Evolutionary conservation across 1,140 invertebrate genomes (phyloP).

Genomic region (Batillaria attramentaria): DNA sequence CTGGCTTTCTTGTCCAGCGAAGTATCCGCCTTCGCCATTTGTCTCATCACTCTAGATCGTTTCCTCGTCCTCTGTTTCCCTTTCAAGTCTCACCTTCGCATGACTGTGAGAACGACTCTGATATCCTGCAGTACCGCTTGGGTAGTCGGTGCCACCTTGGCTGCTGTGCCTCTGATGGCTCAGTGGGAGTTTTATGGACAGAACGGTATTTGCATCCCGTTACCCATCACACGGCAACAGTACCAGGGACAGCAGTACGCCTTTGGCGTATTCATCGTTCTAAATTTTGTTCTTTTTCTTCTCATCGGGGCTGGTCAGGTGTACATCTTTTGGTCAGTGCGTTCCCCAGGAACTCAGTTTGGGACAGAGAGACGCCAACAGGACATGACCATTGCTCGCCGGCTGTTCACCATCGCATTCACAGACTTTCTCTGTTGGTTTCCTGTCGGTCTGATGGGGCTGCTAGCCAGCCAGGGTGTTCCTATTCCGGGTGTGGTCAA

Average conservation of each 20-base stretch:
- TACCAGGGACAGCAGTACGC: constrained; percentile 42
- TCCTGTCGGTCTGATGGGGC: constrained; percentile 27
- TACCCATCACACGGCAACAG: constrained; percentile 40
- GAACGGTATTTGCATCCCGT: constrained; percentile 45
- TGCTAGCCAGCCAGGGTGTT: constrained; percentile 38
- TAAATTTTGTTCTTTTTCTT: constrained; percentile 45
- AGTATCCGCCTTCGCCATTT: constrained; percentile 52
- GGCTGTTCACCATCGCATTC: constrained; percentile 36
- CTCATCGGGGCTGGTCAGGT: constrained; percentile 42
- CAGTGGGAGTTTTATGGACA: constrained; percentile 44
- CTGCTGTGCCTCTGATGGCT: constrained; percentile 16
- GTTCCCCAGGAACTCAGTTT: background rate
- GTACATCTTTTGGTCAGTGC: constrained; percentile 40
- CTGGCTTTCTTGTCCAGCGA: constrained; percentile 58
- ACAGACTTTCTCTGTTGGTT: constrained; percentile 41
- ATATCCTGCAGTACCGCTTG: constrained; percentile 19
- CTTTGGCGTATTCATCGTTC: constrained; percentile 42
- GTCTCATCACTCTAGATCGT: constrained; percentile 58
- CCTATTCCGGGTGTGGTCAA: constrained; percentile 45
- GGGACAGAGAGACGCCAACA: background rate
- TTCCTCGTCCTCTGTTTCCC: constrained; percentile 56
- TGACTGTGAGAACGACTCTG: constrained; percentile 27
- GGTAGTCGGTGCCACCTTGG: constrained; percentile 32
- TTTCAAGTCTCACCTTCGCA: constrained; percentile 37
- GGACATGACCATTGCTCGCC: constrained; percentile 40